Evolutionary conservation across 2,888 invertebrate genomes (phyloP).

Genomic region (Morpho helenor): DNA sequence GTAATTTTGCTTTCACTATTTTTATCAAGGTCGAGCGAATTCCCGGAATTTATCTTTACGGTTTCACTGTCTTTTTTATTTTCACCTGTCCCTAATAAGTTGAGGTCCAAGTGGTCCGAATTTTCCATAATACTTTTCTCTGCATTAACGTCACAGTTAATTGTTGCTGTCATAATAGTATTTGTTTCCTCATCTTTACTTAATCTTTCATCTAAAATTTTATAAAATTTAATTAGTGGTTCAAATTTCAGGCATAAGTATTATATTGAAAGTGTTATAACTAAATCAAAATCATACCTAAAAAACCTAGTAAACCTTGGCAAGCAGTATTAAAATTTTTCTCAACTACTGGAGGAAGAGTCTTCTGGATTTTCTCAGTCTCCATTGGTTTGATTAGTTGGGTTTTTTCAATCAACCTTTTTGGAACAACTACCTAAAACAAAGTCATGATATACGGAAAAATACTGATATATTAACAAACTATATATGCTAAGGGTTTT

Average conservation of each 20-base stretch:
- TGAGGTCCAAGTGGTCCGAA: no score
- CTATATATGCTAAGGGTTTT: no score
- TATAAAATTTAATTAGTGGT: background rate
- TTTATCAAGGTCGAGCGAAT: no score
- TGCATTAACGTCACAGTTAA: background rate
- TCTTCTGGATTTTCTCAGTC: background rate
- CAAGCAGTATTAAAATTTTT: constrained; percentile 1
- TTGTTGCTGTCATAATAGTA: background rate
- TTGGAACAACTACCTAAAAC: constrained; percentile 7
- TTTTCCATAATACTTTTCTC: no score
- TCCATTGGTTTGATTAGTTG: background rate
- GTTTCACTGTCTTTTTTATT: no score
- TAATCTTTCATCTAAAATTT: background rate
- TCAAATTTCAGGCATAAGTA: no score
- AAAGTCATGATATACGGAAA: no score
- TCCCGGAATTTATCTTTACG: no score
- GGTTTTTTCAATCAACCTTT: background rate
- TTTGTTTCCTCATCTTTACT: background rate
- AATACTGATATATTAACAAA: no score
- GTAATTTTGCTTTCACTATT: no score
- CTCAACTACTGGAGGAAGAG: background rate
- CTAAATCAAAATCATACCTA: background rate
- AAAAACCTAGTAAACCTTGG: background rate
- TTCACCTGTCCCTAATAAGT: no score
- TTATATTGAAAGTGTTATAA: no score